phyloP scores from a whole-genome alignment of 2,888 invertebrate species.

The Lepas anatifera region DNA sequence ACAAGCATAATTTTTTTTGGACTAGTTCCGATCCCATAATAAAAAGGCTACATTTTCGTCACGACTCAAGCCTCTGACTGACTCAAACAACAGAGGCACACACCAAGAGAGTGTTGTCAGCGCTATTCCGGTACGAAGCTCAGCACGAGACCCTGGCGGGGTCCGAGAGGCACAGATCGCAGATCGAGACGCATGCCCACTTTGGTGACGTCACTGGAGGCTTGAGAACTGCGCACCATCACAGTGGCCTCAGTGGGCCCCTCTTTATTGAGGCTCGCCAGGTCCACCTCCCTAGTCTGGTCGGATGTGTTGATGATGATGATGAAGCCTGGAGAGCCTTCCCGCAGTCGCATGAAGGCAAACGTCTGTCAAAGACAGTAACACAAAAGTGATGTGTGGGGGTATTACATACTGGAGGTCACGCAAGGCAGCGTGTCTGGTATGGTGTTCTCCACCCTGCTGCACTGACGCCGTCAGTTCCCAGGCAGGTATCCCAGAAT shows the following conservation, averaged over 20 bases:
- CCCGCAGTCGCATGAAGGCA: slow-evolving; percentile 36
- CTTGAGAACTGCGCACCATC: slow-evolving; percentile 18
- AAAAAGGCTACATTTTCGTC: too few relatives aligned
- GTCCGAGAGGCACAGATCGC: slow-evolving; percentile 9
- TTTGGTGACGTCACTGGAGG: slow-evolving; percentile 5
- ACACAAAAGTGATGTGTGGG: too few relatives aligned
- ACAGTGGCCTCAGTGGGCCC: slow-evolving; percentile 18
- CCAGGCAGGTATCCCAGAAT: too few relatives aligned
- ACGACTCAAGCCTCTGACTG: too few relatives aligned
- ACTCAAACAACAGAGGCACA: too few relatives aligned
- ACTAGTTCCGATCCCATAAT: too few relatives aligned
- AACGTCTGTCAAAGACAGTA: neutral
- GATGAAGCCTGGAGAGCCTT: slow-evolving; percentile 60
- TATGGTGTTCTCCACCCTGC: too few relatives aligned
- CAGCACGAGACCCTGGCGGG: slow-evolving; percentile 15
- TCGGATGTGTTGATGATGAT: slow-evolving; percentile 54
- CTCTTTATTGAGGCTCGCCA: slow-evolving; percentile 15
- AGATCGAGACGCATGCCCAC: slow-evolving; percentile 15
- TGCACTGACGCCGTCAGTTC: too few relatives aligned
- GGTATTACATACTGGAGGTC: too few relatives aligned
- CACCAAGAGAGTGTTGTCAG: too few relatives aligned
- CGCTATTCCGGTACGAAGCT: slow-evolving; percentile 12
- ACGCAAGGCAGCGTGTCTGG: too few relatives aligned
- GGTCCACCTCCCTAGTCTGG: slow-evolving; percentile 36
- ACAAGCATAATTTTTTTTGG: too few relatives aligned